Evolutionary conservation across 2,888 invertebrate genomes (phyloP).

Genomic region (Dolichopus griseipennis): DNA sequence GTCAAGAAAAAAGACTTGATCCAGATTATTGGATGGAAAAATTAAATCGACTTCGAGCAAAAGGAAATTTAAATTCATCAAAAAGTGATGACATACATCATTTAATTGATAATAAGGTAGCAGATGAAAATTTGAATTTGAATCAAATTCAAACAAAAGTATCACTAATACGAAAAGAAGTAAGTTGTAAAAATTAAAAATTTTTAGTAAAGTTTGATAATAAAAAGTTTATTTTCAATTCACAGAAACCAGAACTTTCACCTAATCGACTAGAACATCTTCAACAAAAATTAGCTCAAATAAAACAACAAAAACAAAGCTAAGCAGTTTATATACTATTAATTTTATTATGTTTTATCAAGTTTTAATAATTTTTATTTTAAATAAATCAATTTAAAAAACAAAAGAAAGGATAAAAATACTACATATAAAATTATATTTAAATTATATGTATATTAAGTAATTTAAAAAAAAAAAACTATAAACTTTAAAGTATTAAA

Average conservation of each 20-base stretch:
- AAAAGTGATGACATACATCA: slow-evolving; percentile 26
- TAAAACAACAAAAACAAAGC: slow-evolving; percentile 38
- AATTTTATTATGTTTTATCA: neutral
- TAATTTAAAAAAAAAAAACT: neutral
- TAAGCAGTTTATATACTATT: slow-evolving; percentile 12
- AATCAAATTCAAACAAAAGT: slow-evolving; percentile 38
- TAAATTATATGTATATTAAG: slow-evolving; percentile 1
- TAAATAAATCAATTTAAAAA: neutral
- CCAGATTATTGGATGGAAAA: slow-evolving; percentile 43
- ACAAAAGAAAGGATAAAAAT: neutral
- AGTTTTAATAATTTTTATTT: neutral
- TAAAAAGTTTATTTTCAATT: neutral
- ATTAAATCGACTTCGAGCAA: slow-evolving; percentile 34
- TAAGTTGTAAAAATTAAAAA: slow-evolving; percentile 23
- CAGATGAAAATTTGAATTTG: slow-evolving; percentile 42
- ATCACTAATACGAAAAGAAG: slow-evolving; percentile 39
- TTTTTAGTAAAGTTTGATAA: neutral
- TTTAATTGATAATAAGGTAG: slow-evolving; percentile 40
- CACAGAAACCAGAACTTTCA: slow-evolving; percentile 40
- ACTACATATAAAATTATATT: neutral
- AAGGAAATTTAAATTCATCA: slow-evolving; percentile 27
- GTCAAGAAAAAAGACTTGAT: slow-evolving; percentile 30
- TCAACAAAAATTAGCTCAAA: slow-evolving; percentile 42
- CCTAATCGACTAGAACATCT: slow-evolving; percentile 41
- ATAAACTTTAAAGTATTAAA: neutral